Evolutionary conservation across 1,140 invertebrate genomes (phyloP).

Genomic region (Papilio polytes): DNA sequence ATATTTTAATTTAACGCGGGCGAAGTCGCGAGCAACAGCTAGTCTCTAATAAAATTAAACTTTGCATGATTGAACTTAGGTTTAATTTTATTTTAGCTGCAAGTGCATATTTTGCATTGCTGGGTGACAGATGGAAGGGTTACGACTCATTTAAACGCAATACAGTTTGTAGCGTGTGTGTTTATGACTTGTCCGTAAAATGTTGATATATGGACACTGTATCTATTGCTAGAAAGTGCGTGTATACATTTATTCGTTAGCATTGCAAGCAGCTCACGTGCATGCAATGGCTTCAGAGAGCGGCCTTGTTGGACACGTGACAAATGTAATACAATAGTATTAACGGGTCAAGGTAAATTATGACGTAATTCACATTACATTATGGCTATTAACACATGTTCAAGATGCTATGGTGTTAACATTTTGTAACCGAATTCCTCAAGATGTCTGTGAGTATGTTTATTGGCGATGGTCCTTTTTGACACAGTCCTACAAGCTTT

Average conservation of each 20-base stretch:
- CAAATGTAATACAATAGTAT: constrained; percentile 13
- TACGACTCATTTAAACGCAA: no score
- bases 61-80: no score
- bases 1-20: no score
- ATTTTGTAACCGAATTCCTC: background rate
- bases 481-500: no score
- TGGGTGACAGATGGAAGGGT: no score
- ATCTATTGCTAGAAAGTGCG: constrained; percentile 28
- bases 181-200: background rate
- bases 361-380: background rate
- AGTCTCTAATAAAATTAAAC: no score
- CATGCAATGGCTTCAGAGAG: constrained; percentile 42
- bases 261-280: constrained; percentile 41
- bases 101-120: no score
- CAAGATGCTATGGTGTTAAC: background rate
- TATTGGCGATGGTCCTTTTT: no score
- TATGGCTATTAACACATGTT: constrained; percentile 13
- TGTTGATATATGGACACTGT: constrained; percentile 11
- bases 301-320: constrained; percentile 16
- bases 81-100: no score
- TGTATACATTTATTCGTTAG: background rate
- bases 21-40: no score
- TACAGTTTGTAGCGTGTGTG: background rate
- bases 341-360: constrained; percentile 25
- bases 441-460: background rate